A percentile compares a stretch with the other conserved stretches of the same genome.
phyloP scores from a whole-genome alignment of 1,140 invertebrate genomes.

The Parapsyche elsis region DNA sequence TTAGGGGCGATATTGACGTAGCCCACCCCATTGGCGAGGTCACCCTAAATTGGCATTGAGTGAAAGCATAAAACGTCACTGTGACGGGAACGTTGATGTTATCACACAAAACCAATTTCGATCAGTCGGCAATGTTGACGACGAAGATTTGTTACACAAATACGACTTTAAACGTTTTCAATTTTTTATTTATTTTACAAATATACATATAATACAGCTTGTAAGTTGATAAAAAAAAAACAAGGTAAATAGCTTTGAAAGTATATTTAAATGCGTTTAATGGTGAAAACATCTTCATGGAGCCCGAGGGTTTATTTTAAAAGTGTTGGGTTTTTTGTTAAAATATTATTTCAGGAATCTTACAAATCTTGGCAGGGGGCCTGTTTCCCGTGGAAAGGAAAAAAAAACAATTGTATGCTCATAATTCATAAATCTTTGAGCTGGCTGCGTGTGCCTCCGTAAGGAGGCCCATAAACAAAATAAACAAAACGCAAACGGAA shows the following conservation, averaged over 20 bases:
- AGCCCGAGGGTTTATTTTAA: background rate
- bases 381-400: slow-evolving; percentile 12
- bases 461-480: slow-evolving; percentile 39
- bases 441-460: background rate
- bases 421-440: slow-evolving; percentile 54
- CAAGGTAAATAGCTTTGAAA: too few species aligned
- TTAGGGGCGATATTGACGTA: slow-evolving; percentile 10
- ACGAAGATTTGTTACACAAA: too few species aligned
- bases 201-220: too few species aligned
- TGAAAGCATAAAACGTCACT: slow-evolving; percentile 20
- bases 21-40: background rate
- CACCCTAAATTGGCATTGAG: slow-evolving; percentile 21
- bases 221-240: too few species aligned
- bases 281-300: too few species aligned
- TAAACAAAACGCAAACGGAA: slow-evolving; percentile 50
- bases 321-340: slow-evolving; percentile 40
- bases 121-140: background rate
- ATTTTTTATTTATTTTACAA: too few species aligned
- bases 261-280: too few species aligned
- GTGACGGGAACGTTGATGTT: background rate
- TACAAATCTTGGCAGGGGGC: slow-evolving; percentile 42
- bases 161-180: too few species aligned
- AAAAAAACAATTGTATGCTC: slow-evolving; percentile 49
- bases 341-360: slow-evolving; percentile 52
- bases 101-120: slow-evolving; percentile 5